These are phyloP conservation scores for Mesembrinibis cayennensis DNA, from an alignment of 2,113 vertebrate genomes.

Conservation along the genomic window DNA sequence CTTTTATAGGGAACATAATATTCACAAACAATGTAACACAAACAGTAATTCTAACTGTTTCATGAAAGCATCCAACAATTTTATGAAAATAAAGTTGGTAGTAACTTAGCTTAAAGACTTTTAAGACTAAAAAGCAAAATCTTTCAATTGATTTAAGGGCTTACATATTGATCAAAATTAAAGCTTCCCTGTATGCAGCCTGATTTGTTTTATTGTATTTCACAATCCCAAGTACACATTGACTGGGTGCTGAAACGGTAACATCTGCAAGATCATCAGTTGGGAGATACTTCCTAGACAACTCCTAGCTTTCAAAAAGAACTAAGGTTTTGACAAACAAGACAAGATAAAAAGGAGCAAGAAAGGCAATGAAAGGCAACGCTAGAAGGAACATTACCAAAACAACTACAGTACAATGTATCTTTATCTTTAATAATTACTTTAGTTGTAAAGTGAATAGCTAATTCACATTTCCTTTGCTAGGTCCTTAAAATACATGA, in stretches of 20 bases:
- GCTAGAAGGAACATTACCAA: not conserved
- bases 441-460: not conserved
- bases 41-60: not conserved
- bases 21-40: not conserved
- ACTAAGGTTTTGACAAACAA: not conserved
- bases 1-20: not conserved
- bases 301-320: not conserved
- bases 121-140: not conserved
- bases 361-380: not conserved
- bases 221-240: not conserved
- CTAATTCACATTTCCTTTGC: not conserved
- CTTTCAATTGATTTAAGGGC: not conserved
- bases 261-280: not conserved
- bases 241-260: not conserved
- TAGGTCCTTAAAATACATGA: not conserved
- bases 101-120: not conserved
- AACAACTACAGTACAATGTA: not conserved
- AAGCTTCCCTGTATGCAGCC: not conserved
- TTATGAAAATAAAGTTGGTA: not conserved
- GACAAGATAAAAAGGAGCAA: not conserved
- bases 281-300: not conserved
- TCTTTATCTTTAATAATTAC: slow-evolving; percentile 4
- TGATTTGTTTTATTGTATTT: not conserved
- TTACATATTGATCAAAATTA: not conserved
- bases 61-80: not conserved